phyloP scores from a whole-genome alignment of 2,113 vertebrate species.

The Psilopsiagon aurifrons region DNA sequence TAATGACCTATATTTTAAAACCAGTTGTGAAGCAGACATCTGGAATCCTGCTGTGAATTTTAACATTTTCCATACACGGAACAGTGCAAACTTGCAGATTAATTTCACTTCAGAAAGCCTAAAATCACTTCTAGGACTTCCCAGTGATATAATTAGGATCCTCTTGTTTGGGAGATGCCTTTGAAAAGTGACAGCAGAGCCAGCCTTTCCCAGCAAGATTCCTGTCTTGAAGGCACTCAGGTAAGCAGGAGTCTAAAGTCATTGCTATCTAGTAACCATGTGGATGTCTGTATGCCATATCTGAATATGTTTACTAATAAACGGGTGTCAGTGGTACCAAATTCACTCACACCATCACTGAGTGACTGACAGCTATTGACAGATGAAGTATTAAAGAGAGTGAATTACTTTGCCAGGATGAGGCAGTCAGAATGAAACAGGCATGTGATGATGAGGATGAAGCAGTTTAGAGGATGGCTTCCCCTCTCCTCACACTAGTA shows the following conservation, averaged over 20 bases:
- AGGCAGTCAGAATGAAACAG: neutral
- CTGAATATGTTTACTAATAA: neutral
- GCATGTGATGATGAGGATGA: neutral
- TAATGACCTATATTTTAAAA: slow-evolving; percentile 56
- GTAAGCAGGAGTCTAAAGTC: neutral
- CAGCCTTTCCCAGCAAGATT: neutral
- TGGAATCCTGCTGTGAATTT: slow-evolving; percentile 41
- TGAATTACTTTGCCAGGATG: neutral
- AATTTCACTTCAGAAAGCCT: neutral
- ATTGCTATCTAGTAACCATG: neutral
- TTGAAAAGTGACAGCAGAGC: neutral
- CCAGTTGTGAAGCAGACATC: slow-evolving; percentile 41
- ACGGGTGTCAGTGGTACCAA: neutral
- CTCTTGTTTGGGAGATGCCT: neutral
- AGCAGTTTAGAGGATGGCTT: neutral
- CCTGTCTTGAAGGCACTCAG: neutral
- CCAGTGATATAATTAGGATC: neutral
- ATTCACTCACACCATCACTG: neutral
- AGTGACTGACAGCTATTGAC: neutral
- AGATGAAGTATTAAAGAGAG: neutral
- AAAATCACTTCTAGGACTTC: neutral
- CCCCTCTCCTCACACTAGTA: neutral
- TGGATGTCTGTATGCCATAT: neutral
- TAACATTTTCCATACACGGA: neutral
- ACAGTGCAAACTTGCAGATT: neutral